Evolutionary conservation across 2,797 vertebrate genomes (phyloP).

Genomic region (Borostomias antarcticus): DNA sequence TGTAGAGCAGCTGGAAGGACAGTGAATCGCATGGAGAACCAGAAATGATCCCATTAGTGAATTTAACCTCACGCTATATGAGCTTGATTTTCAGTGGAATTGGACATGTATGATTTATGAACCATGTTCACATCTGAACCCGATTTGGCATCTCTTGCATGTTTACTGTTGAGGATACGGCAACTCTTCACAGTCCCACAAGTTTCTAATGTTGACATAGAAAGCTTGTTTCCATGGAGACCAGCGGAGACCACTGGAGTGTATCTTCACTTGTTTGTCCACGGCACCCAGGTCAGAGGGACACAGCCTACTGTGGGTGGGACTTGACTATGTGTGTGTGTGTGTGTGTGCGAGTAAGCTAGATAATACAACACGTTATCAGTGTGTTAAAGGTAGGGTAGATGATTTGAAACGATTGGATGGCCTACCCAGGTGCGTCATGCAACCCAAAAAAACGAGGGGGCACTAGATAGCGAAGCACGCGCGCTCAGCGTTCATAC

Average conservation of each 20-base stretch:
- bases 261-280: background rate
- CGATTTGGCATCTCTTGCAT: too few species aligned
- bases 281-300: background rate
- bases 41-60: background rate
- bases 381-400: too few species aligned
- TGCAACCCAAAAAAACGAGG: too few species aligned
- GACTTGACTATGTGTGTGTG: too few species aligned
- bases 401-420: too few species aligned
- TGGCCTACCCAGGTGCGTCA: too few species aligned
- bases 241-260: background rate
- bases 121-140: background rate
- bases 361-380: too few species aligned
- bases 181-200: background rate
- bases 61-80: background rate
- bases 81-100: background rate
- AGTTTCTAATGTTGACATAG: background rate
- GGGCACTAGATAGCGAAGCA: too few species aligned
- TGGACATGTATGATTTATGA: background rate
- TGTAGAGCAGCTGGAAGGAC: background rate
- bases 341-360: too few species aligned
- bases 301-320: too few species aligned
- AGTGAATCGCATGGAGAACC: background rate
- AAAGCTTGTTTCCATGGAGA: slow-evolving; percentile 9
- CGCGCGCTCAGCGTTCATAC: too few species aligned
- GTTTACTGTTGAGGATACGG: too few species aligned